phyloP scores from a whole-genome alignment of 1,140 invertebrate genomes.

The Aleiodes sp. region DNA sequence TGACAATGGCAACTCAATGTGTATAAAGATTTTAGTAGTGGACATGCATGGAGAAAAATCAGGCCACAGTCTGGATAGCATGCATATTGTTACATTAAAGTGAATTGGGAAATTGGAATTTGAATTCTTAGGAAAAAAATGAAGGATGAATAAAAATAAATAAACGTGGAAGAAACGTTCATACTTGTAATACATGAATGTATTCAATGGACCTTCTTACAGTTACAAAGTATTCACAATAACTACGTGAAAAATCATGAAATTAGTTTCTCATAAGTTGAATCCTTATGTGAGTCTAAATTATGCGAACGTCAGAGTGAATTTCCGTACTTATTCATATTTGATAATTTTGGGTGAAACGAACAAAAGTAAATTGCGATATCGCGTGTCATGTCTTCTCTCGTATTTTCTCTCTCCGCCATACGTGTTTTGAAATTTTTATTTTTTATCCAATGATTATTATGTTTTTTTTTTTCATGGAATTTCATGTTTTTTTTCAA shows the following conservation, averaged over 20 bases:
- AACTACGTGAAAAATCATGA: background rate
- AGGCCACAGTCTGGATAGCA: background rate
- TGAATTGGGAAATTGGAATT: background rate
- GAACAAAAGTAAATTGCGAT: background rate
- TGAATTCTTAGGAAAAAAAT: too few species aligned
- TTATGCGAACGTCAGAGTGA: background rate
- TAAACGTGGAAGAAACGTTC: background rate
- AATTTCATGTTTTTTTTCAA: background rate
- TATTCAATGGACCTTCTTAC: too few species aligned
- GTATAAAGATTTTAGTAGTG: background rate
- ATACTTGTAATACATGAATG: background rate
- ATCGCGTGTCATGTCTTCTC: background rate
- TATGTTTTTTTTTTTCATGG: background rate
- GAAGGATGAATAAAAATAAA: background rate
- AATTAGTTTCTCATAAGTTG: background rate
- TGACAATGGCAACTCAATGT: background rate
- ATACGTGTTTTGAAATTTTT: too few species aligned
- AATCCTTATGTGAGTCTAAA: background rate
- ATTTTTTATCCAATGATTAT: background rate
- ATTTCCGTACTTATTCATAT: constrained; percentile 6
- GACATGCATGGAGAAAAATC: background rate
- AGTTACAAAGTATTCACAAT: background rate
- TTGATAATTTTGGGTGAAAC: constrained; percentile 3
- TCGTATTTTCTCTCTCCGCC: background rate
- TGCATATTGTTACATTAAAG: background rate